Evolutionary conservation across 2,797 vertebrate genomes (phyloP).

Genomic region (Hypotaenidia okinawae): DNA sequence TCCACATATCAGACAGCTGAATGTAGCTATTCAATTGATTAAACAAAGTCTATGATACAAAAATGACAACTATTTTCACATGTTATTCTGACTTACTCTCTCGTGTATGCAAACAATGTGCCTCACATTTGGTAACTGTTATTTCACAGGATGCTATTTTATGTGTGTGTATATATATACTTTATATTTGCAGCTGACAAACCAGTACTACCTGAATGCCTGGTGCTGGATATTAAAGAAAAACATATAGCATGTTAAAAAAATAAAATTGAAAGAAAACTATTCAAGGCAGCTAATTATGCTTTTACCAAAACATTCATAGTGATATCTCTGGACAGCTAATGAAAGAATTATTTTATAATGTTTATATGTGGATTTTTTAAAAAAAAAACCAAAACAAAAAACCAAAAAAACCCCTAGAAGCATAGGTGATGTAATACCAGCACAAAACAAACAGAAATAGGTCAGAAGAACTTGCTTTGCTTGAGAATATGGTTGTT

Average conservation of each 20-base stretch:
- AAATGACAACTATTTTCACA: slow-evolving; percentile 55
- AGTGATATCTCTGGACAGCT: slow-evolving; percentile 71
- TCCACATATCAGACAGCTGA: slow-evolving; percentile 77
- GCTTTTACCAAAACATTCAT: slow-evolving; percentile 80
- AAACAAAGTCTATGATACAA: slow-evolving; percentile 35
- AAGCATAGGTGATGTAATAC: slow-evolving; percentile 59
- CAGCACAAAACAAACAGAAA: slow-evolving; percentile 75
- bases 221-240: slow-evolving; percentile 74
- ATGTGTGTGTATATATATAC: slow-evolving; percentile 66
- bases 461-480: slow-evolving; percentile 53
- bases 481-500: slow-evolving; percentile 46
- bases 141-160: slow-evolving; percentile 74
- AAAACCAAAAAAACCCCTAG: slow-evolving; percentile 32
- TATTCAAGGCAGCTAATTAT: slow-evolving; percentile 82
- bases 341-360: slow-evolving; percentile 75
- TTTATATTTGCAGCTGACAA: slow-evolving; percentile 79
- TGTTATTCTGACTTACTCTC: slow-evolving; percentile 59
- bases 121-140: slow-evolving; percentile 74
- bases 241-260: slow-evolving; percentile 68
- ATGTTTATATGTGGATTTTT: slow-evolving; percentile 70
- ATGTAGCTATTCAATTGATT: slow-evolving; percentile 75
- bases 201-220: slow-evolving; percentile 75
- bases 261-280: slow-evolving; percentile 65
- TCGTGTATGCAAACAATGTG: slow-evolving; percentile 68
- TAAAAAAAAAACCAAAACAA: background rate